These are phyloP conservation scores for Cylloceria caligata DNA, from an alignment of 2,888 invertebrate species.

Conservation along the genomic window DNA sequence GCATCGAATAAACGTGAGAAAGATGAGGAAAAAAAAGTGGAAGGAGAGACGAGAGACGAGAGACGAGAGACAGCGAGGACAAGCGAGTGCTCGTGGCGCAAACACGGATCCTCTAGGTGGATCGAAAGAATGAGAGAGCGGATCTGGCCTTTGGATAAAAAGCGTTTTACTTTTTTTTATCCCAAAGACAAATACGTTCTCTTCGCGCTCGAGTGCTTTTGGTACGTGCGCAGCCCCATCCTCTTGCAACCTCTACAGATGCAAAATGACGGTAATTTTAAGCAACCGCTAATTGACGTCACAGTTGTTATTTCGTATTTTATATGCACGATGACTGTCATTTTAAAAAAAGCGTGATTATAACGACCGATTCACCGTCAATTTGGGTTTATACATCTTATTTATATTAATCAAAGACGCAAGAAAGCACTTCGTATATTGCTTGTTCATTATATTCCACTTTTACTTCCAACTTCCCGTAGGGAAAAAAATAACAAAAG, in stretches of 20 bases:
- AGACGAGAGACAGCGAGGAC: slow-evolving; percentile 56
- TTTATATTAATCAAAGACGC: too few species aligned
- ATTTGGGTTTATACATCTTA: too few species aligned
- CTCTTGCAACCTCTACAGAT: slow-evolving; percentile 33
- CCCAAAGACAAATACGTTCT: slow-evolving; percentile 59
- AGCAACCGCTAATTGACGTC: too few species aligned
- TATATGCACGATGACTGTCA: too few species aligned
- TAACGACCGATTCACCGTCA: too few species aligned
- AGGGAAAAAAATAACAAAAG: too few species aligned
- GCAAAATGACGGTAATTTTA: background rate
- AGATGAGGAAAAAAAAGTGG: slow-evolving; percentile 35
- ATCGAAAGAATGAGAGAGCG: slow-evolving; percentile 23
- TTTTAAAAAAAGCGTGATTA: too few species aligned
- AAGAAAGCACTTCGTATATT: too few species aligned
- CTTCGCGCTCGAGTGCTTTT: slow-evolving; percentile 57
- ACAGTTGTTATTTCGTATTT: too few species aligned
- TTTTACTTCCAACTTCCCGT: too few species aligned
- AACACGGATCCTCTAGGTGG: slow-evolving; percentile 17
- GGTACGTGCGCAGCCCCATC: slow-evolving; percentile 25
- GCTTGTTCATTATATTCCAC: too few species aligned
- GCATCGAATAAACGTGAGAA: slow-evolving; percentile 49
- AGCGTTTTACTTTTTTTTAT: slow-evolving; percentile 51
- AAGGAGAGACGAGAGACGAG: slow-evolving; percentile 28
- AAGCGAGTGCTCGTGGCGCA: slow-evolving; percentile 12
- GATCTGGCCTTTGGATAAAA: slow-evolving; percentile 58